Evolutionary conservation across 2,797 vertebrate genomes (phyloP), one percentile per base, ranked within the genome.

Genomic region (Periparus ater): DNA sequence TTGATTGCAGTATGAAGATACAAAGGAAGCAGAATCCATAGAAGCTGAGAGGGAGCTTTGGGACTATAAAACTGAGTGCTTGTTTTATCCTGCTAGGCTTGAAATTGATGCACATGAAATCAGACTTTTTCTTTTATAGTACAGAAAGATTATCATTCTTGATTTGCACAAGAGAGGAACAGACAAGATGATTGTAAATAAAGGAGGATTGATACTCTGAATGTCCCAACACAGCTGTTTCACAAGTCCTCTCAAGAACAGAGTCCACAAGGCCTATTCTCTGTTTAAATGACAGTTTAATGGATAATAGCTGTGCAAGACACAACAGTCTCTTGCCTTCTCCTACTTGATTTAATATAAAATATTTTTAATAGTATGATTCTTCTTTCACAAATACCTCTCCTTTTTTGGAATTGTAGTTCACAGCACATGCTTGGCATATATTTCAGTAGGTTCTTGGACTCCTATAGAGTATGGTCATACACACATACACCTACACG

Each of bases 21-120:
- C 73, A 88, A 95, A 94, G 29, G n/a, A 66, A 81, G 70, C 34
- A 84, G 48, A 91, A 95, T 66, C 36, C 66, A 75, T 45, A 88
- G 85, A 67, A 85, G 93, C 53, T 32, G 61, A 83, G 25, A 89
- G 32, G 48, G 91, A 90, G 58, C n/a, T 63, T 82, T 72, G 75
- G 60, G 51, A 88, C 89, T 90, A 87, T 66, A 79, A 93, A 93
- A 85, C 18, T 58, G 38, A 92, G 27, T 42, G 17, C 54, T 66
- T 71, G 38, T 48, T 91, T 91, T 70, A 86, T 62, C 20, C 47
- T 73, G 42, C 42, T 78, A 57, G 63, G 78, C 57, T 79, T 91
- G 65, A 88, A 92, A 67, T 22, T 72, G 48, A 71, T 82, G 53
- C 1, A 2, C 21, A 4, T 72, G 17, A 85, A 95, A 78, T 27